These are phyloP conservation scores for Nymphalis io DNA, from an alignment of 1,140 invertebrate species.

Conservation along the genomic window DNA sequence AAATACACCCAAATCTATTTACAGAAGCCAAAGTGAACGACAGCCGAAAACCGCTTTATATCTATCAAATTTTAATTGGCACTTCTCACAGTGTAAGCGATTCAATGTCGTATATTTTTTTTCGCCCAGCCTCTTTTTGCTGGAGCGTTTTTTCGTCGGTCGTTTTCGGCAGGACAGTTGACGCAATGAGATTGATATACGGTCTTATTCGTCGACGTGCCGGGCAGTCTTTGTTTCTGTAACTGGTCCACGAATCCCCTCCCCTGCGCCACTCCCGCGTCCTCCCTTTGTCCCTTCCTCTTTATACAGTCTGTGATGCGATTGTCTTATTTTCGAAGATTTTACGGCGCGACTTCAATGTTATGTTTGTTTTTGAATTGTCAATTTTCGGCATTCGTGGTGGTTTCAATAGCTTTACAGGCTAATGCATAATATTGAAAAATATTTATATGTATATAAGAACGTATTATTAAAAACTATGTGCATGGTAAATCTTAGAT, in stretches of 20 bases:
- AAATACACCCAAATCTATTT: slow-evolving; percentile 37
- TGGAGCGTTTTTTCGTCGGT: slow-evolving; percentile 63
- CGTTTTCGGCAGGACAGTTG: slow-evolving; percentile 76
- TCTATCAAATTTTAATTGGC: slow-evolving; percentile 81
- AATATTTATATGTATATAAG: slow-evolving; percentile 11
- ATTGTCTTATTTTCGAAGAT: slow-evolving; percentile 71
- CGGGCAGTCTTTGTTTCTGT: slow-evolving; percentile 75
- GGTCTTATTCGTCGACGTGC: slow-evolving; percentile 72
- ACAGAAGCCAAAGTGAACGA: slow-evolving; percentile 40
- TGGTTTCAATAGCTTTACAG: slow-evolving; percentile 34
- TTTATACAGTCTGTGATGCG: slow-evolving; percentile 69
- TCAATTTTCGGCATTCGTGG: slow-evolving; percentile 48
- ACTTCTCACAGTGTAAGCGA: slow-evolving; percentile 74
- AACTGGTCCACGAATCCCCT: slow-evolving; percentile 56
- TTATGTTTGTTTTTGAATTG: slow-evolving; percentile 59
- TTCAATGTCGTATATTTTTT: slow-evolving; percentile 77
- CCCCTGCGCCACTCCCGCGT: slow-evolving; percentile 49
- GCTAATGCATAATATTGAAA: slow-evolving; percentile 16
- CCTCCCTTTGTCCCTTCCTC: slow-evolving; percentile 62
- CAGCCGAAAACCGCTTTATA: slow-evolving; percentile 62
- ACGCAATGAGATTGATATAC: slow-evolving; percentile 78
- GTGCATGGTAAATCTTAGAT: background rate
- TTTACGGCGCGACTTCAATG: slow-evolving; percentile 50
- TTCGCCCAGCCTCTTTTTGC: slow-evolving; percentile 56
- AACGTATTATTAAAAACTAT: background rate